Percentiles rank a stretch among this genome's conserved stretches.
phyloP scores from a whole-genome alignment of 2,797 vertebrate species.

The Acipenser transmontanus region DNA sequence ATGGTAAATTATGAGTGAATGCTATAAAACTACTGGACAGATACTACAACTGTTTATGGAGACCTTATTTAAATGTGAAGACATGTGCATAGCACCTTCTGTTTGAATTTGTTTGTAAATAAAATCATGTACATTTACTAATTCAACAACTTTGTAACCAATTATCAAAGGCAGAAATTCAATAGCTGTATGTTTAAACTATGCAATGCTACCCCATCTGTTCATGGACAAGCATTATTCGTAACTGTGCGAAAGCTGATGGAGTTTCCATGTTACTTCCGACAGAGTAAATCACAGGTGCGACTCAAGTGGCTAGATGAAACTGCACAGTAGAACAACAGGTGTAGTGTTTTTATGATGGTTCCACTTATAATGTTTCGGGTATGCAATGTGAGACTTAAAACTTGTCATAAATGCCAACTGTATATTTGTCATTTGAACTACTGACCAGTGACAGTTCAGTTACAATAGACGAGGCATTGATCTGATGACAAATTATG shows the following conservation, averaged over 20 bases:
- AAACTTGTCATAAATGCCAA: slow-evolving; percentile 38
- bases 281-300: slow-evolving; percentile 59
- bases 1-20: too few species aligned
- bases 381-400: slow-evolving; percentile 57
- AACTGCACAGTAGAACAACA: slow-evolving; percentile 49
- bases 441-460: background rate
- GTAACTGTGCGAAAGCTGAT: slow-evolving; percentile 28
- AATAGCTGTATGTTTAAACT: slow-evolving; percentile 40
- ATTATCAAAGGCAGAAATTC: slow-evolving; percentile 61
- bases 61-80: too few species aligned
- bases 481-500: too few species aligned
- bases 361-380: slow-evolving; percentile 42
- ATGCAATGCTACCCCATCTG: slow-evolving; percentile 54
- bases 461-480: too few species aligned
- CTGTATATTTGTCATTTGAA: background rate
- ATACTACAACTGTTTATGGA: too few species aligned
- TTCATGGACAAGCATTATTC: slow-evolving; percentile 29
- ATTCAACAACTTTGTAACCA: slow-evolving; percentile 59
- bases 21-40: too few species aligned
- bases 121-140: slow-evolving; percentile 28
- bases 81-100: slow-evolving; percentile 22
- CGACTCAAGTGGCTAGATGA: slow-evolving; percentile 48
- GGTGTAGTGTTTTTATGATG: slow-evolving; percentile 69
- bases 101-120: slow-evolving; percentile 40
- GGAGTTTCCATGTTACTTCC: slow-evolving; percentile 29